Percentiles rank a stretch among this genome's conserved stretches.
Conservation (phyloP, 2,888 invertebrate species). For the Poecilobothrus nobilitatus region DNA sequence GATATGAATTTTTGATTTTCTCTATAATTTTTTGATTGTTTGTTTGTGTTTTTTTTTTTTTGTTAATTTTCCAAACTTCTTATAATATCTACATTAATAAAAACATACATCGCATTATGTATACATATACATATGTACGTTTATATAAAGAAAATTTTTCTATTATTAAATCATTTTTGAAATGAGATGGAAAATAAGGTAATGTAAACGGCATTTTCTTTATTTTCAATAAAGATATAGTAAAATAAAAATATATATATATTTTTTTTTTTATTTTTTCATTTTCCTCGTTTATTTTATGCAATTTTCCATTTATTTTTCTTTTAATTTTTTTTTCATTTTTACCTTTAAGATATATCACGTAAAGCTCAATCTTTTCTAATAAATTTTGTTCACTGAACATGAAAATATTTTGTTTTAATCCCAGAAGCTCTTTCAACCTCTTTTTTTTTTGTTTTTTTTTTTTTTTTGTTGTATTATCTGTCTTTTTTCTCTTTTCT, state of each 20-base stretch:
- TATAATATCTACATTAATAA: too few relatives aligned
- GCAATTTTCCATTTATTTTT: not conserved
- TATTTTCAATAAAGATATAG: not conserved
- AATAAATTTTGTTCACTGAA: slow-evolving; percentile 6
- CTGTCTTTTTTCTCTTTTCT: not conserved
- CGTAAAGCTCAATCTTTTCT: slow-evolving; percentile 1
- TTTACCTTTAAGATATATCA: not conserved
- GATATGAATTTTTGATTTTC: too few relatives aligned
- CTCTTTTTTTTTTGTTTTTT: not conserved
- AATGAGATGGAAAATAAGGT: not conserved
- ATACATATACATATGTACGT: too few relatives aligned
- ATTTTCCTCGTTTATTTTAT: not conserved
- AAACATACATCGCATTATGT: too few relatives aligned
- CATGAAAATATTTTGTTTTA: slow-evolving; percentile 4
- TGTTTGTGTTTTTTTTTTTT: too few relatives aligned
- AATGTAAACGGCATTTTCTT: not conserved
- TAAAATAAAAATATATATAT: not conserved
- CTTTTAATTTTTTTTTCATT: not conserved
- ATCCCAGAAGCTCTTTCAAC: not conserved
- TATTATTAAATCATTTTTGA: too few relatives aligned
- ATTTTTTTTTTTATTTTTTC: not conserved
- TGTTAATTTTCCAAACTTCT: too few relatives aligned
- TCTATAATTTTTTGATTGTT: too few relatives aligned
- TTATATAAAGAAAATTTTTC: too few relatives aligned
- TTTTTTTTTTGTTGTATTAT: not conserved